Conservation (phyloP, 1,140 invertebrate species). For the Macrotrachela quadricornifera region DNA sequence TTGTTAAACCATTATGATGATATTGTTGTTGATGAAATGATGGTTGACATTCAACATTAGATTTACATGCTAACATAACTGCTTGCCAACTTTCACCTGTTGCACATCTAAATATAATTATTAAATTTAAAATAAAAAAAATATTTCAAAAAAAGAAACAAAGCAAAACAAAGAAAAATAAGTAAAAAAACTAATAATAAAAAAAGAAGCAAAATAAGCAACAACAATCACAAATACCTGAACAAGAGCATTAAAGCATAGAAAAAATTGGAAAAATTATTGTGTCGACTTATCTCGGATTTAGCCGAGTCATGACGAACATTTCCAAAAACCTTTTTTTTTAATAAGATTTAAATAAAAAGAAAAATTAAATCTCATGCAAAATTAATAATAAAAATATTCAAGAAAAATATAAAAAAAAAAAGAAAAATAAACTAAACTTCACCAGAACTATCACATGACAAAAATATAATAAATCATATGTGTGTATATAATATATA, state of each 20-base stretch:
- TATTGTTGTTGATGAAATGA: neutral
- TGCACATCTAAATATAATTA: slow-evolving; percentile 54
- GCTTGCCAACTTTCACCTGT: slow-evolving; percentile 97
- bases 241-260: slow-evolving; percentile 95
- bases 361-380: no score
- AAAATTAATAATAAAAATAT: no score
- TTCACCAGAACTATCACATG: no score
- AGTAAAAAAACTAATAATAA: neutral
- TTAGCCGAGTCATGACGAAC: slow-evolving; percentile 64
- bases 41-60: slow-evolving; percentile 22
- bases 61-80: slow-evolving; percentile 63
- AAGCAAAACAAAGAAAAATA: no score
- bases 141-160: no score
- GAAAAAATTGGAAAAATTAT: slow-evolving; percentile 97
- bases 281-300: slow-evolving; percentile 83
- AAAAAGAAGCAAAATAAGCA: neutral
- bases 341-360: no score
- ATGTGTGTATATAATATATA: no score
- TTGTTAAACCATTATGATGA: no score
- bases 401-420: no score
- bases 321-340: slow-evolving; percentile 48
- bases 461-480: no score
- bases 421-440: no score
- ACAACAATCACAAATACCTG: slow-evolving; percentile 45
- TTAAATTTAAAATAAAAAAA: no score